Percentiles rank a stretch among this genome's conserved stretches.
Evolutionary conservation across 2,888 invertebrate species (phyloP).

Genomic region (Eilema depressum): DNA sequence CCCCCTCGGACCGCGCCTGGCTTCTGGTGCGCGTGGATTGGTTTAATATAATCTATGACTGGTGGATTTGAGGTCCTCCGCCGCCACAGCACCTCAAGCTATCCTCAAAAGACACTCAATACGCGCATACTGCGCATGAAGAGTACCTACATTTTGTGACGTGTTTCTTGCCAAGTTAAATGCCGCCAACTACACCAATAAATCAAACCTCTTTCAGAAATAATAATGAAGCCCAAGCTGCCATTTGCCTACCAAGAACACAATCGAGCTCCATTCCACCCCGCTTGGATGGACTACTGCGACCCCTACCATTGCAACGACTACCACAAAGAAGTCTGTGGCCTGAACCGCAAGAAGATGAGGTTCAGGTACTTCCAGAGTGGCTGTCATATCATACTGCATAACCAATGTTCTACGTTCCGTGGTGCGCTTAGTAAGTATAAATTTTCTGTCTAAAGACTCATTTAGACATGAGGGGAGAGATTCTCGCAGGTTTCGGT

Average conservation of each 20-base stretch:
- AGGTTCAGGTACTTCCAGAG: constrained; percentile 76
- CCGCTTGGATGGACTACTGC: constrained; percentile 74
- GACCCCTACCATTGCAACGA: constrained; percentile 74
- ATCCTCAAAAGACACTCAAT: too few species aligned
- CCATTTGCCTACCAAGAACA: constrained; percentile 28
- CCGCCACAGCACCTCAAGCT: too few species aligned
- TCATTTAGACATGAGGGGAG: too few species aligned
- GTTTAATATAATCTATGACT: too few species aligned
- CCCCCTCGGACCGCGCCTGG: too few species aligned
- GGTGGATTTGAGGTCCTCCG: too few species aligned
- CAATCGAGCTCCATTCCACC: constrained; percentile 40
- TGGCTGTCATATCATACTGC: constrained; percentile 67
- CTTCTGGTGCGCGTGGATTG: too few species aligned
- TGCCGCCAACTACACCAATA: too few species aligned
- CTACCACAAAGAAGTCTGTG: constrained; percentile 65
- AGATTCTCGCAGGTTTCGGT: too few species aligned
- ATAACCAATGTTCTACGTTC: constrained; percentile 65
- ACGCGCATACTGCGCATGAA: too few species aligned
- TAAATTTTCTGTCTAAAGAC: not conserved
- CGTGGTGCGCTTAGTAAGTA: constrained; percentile 70
- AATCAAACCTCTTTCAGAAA: not conserved
- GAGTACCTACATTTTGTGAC: too few species aligned
- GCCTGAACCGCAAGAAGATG: constrained; percentile 61
- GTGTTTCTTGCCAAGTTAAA: too few species aligned
- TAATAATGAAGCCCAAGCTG: constrained; percentile 55